Evolutionary conservation across 2,113 vertebrate genomes (phyloP).

Genomic region (Vulpes lagopus): DNA sequence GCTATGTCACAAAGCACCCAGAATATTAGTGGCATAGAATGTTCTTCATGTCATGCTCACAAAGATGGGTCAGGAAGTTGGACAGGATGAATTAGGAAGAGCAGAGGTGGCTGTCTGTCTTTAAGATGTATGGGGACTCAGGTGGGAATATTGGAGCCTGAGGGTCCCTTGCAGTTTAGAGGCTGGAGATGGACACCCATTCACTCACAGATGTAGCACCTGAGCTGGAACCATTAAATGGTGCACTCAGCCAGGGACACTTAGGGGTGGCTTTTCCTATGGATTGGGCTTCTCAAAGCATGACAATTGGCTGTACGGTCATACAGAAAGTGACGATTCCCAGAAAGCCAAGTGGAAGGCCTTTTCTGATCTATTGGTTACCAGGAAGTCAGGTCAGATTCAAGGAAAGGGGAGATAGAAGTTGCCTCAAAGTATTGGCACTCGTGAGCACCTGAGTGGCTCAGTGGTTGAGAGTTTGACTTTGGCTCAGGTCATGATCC

Average conservation of each 20-base stretch:
- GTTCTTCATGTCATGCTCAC: neutral
- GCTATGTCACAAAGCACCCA: neutral
- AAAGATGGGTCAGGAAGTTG: neutral
- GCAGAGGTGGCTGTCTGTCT: neutral
- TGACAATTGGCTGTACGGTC: accelerated
- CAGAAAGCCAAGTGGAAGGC: neutral
- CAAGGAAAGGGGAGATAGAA: neutral
- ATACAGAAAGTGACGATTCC: accelerated
- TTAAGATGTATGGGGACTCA: neutral
- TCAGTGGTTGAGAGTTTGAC: too few species aligned
- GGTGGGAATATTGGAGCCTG: accelerated
- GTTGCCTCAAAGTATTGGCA: neutral
- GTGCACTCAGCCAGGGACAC: accelerated
- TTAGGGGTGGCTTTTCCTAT: accelerated
- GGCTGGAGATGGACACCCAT: accelerated
- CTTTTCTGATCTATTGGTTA: neutral
- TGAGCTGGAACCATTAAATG: neutral
- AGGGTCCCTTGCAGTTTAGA: accelerated
- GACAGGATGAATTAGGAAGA: accelerated
- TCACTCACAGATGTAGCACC: neutral
- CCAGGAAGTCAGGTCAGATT: neutral
- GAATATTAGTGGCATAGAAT: neutral
- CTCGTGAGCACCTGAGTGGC: too few species aligned
- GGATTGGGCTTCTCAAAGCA: neutral
- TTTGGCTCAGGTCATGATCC: too few species aligned